phyloP scores from a whole-genome alignment of 1,140 invertebrate genomes.

The Macrosteles quadrilineatus region DNA sequence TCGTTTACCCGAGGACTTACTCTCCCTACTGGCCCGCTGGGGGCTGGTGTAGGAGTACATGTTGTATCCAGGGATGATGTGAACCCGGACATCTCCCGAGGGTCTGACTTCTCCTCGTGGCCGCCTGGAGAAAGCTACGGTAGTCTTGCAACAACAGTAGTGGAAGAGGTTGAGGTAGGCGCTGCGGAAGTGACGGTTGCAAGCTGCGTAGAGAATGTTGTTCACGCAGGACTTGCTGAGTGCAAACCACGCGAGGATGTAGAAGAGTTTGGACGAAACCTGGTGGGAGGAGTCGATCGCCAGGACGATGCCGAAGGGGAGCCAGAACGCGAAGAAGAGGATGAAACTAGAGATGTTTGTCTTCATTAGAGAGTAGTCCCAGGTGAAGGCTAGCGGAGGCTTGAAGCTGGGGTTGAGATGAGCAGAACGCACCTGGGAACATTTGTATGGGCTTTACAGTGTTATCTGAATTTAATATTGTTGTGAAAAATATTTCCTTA shows the following conservation, averaged over 20 bases:
- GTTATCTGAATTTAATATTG: no score
- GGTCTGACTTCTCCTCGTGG: slow-evolving; percentile 58
- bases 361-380: slow-evolving; percentile 63
- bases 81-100: slow-evolving; percentile 68
- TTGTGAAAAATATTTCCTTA: no score
- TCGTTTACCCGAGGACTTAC: slow-evolving; percentile 40
- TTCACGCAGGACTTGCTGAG: slow-evolving; percentile 68
- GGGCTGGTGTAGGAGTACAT: slow-evolving; percentile 69
- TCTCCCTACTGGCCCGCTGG: slow-evolving; percentile 45
- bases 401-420: slow-evolving; percentile 59
- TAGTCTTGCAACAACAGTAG: slow-evolving; percentile 82
- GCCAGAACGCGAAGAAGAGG: slow-evolving; percentile 65
- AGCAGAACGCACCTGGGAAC: slow-evolving; percentile 49
- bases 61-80: slow-evolving; percentile 74
- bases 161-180: slow-evolving; percentile 77
- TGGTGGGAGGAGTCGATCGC: slow-evolving; percentile 55
- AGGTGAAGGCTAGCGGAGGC: slow-evolving; percentile 61
- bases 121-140: slow-evolving; percentile 67
- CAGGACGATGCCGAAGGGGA: slow-evolving; percentile 63
- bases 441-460: no score
- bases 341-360: slow-evolving; percentile 66
- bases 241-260: slow-evolving; percentile 67
- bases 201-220: slow-evolving; percentile 65
- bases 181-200: slow-evolving; percentile 68
- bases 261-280: slow-evolving; percentile 57